phyloP scores from a whole-genome alignment of 2,113 vertebrate species.

The Otocyon megalotis region DNA sequence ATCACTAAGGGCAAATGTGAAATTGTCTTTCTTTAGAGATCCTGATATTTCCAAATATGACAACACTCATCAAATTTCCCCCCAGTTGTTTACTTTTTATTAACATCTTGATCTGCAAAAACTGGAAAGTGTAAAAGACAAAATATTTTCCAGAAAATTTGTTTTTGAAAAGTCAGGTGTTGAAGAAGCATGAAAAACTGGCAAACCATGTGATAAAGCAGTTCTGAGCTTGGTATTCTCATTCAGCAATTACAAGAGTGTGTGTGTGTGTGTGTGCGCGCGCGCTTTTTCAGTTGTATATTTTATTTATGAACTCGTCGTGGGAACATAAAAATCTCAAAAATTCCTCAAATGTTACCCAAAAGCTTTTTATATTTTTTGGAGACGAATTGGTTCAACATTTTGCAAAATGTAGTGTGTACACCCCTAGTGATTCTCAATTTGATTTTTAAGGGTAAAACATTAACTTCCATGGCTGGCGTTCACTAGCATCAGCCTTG shows the following conservation, averaged over 20 bases:
- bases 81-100: slow-evolving; percentile 66
- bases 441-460: slow-evolving; percentile 34
- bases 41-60: slow-evolving; percentile 55
- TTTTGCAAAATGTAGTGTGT: slow-evolving; percentile 1
- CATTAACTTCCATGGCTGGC: neutral
- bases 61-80: neutral
- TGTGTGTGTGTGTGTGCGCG: neutral
- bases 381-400: slow-evolving; percentile 26
- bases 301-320: slow-evolving; percentile 63
- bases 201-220: slow-evolving; percentile 43
- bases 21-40: slow-evolving; percentile 53
- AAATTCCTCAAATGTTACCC: slow-evolving; percentile 43
- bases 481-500: neutral
- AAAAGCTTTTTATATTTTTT: slow-evolving; percentile 18
- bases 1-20: neutral
- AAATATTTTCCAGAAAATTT: slow-evolving; percentile 63
- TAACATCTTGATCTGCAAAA: slow-evolving; percentile 67
- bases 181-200: slow-evolving; percentile 48
- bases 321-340: slow-evolving; percentile 37
- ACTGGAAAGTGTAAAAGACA: slow-evolving; percentile 63
- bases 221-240: slow-evolving; percentile 58
- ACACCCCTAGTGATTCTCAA: neutral
- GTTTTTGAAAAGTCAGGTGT: slow-evolving; percentile 63
- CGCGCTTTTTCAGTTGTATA: slow-evolving; percentile 36
- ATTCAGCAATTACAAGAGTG: neutral